Conservation (phyloP, 2,113 vertebrate genomes). For the Rhadina sibilatrix region DNA sequence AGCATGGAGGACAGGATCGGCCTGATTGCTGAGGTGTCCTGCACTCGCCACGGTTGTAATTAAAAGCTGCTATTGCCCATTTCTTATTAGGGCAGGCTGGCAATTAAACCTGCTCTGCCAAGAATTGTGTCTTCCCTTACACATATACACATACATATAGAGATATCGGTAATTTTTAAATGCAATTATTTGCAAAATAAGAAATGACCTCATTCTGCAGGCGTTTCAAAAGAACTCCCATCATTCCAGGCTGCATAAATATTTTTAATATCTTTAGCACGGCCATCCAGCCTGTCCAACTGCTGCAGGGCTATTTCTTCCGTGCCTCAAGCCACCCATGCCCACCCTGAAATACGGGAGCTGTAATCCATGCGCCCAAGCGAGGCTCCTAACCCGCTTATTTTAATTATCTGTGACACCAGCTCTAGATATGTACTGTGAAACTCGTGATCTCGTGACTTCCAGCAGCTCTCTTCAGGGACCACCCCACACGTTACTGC, state of each 20-base stretch:
- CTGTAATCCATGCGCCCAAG: background rate
- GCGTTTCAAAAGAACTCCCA: background rate
- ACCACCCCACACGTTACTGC: background rate
- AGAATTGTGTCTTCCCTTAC: background rate
- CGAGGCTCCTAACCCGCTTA: background rate
- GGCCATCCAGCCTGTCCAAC: background rate
- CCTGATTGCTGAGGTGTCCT: constrained; percentile 26
- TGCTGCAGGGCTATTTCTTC: background rate
- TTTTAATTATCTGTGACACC: constrained; percentile 33
- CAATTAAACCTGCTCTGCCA: background rate
- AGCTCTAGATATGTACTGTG: background rate
- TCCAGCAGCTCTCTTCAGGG: constrained; percentile 5
- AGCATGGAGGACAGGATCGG: background rate
- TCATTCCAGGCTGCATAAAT: background rate
- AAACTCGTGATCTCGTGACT: constrained; percentile 22
- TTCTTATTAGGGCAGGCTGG: background rate
- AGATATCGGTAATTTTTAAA: background rate
- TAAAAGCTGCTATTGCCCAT: constrained; percentile 6
- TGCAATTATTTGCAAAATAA: background rate
- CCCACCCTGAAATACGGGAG: background rate
- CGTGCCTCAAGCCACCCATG: background rate
- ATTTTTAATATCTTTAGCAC: background rate
- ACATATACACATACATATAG: accelerated
- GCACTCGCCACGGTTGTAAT: background rate
- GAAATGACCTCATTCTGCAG: background rate